Base-by-base conservation (phyloP, 2,888 invertebrate species). In the Agrochola lota region DNA sequence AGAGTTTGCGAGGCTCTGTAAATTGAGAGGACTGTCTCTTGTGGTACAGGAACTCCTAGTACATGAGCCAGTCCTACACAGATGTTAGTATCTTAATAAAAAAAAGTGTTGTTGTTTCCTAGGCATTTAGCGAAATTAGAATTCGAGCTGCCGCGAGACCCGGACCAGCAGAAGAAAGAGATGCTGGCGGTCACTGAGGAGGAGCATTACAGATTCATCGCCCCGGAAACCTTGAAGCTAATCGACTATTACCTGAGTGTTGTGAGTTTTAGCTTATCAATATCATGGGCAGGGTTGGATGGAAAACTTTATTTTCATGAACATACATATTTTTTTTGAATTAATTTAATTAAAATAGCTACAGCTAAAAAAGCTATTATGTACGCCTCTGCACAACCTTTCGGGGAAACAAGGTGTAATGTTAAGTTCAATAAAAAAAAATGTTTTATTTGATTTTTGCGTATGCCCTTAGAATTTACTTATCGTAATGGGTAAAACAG, bases 81-180 rank as follows among this genome's bases (percentile, higher is more conserved):
- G 20, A 30, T 68, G 30, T 52, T 30, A 23, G 8, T 8, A 26
- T 30, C 68, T 30, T 30, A 20, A 49, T 20, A 1, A n/a, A n/a
- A n/a, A n/a, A n/a, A n/a, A n/a, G n/a, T 1, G 23, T 20, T 49
- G 26, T 35, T 59, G 8, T 30, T 75, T 17, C 6, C 0, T 89
- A 98, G 97, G 81, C 95, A 93, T 82, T 91, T 97, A 77, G 95
- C 94, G 52, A 95, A 93, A 79, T 89, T 97, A 57, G 95, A 97
- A 92, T 97, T 98, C 0, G 97, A 97, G 76, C 85, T 97, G 64
- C 98, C 98, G 0, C 95, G 97, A 17, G 97, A 97, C 80, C 97
- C 98, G 0, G 98, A 98, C 85, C 95, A 97, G 69, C 98, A 98
- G 93, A 97, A 97, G 81, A 74, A 83, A 17, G 95, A 97, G 82